Percentiles rank a stretch among this genome's conserved stretches.
phyloP scores from a whole-genome alignment of 2,797 vertebrate genomes.

The Pantherophis alleghaniensis region DNA sequence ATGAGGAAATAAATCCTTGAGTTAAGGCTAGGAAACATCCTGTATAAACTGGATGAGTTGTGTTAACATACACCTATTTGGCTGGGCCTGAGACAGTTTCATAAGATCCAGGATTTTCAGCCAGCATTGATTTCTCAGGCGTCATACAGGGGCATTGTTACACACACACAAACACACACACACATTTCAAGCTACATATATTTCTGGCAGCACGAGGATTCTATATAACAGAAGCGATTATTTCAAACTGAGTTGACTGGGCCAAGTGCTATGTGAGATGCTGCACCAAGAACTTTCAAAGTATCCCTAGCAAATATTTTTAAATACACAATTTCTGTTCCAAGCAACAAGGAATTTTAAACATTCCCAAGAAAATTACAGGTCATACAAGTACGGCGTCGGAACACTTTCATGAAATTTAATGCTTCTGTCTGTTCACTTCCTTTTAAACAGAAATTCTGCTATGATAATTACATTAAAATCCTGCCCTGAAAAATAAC shows the following conservation, averaged over 20 bases:
- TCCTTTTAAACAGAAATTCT: conserved; percentile 13
- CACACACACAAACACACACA: background rate
- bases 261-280: background rate
- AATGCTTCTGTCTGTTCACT: background rate
- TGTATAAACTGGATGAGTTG: background rate
- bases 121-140: background rate
- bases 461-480: background rate
- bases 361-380: background rate
- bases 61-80: background rate
- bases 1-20: background rate
- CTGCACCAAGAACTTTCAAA: background rate
- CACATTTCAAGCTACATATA: background rate
- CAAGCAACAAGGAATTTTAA: conserved; percentile 6
- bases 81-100: background rate
- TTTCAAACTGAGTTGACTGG: background rate
- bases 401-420: background rate
- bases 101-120: background rate
- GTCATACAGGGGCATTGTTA: background rate
- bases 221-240: background rate
- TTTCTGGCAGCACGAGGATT: background rate
- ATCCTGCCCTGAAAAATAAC: background rate
- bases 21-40: background rate
- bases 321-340: background rate
- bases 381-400: background rate
- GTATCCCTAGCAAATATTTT: background rate